Evolutionary conservation across 2,113 vertebrate species (phyloP), one percentile per base, ranked within the genome.

Genomic region (Hippotragus niger): DNA sequence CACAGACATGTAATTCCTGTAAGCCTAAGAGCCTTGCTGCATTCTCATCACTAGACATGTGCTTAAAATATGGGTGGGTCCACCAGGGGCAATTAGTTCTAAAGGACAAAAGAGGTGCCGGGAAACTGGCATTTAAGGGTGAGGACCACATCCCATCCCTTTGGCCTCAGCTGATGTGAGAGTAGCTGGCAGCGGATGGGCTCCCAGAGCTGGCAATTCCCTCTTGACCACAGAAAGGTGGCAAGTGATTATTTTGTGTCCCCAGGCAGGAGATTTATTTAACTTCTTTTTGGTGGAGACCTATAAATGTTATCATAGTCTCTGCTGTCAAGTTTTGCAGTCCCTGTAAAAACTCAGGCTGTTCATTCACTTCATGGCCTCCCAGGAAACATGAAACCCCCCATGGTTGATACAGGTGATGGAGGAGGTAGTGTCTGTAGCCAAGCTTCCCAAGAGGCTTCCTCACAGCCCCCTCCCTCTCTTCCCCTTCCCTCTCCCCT

Each of bases 181-280:
- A 43, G n/a, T 0, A 14, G 15, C 83, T 62, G 52, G 84, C 17
- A 33, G 19, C 4, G 1, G 4, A 31, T 7, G 17, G 80, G 76
- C 60, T 40, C 57, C 23, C 5, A 2, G 57, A 88, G 64, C 16
- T 14, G 3, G 21, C 76, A 86, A 1, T 67, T 90, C 23, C 91
- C 60, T 88, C 82, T 71, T 0, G 0, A 90, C 58, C 88, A 85
- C n/a, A 67, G 27, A 88, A 95, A 96, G 64, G 91, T 94, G 76
- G 58, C 74, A 90, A 33, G 50, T 86, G 88, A 95, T 97, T 64
- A 97, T 81, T 93, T 89, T 60, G 81, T 94, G 96, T 95, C 88
- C 57, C 58, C n/a, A 83, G 76, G 86, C 64, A 94, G 85, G 33
- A 97, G 57, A 95, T 97, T 93, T 89, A 94, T 91, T 94, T 95